Evolutionary conservation across 2,888 invertebrate species (phyloP).

Genomic region (Chloroclystis v-ata): DNA sequence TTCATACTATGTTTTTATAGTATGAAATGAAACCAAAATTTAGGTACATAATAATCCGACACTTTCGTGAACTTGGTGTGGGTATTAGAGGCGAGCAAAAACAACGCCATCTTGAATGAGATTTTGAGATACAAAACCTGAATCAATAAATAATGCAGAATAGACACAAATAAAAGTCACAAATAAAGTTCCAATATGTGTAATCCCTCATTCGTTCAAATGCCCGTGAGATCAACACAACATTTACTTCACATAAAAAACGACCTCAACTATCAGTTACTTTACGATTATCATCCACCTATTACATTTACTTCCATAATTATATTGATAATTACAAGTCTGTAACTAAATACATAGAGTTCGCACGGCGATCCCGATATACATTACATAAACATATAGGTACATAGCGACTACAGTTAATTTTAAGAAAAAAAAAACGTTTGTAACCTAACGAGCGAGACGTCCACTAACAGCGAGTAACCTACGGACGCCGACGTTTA

Average conservation of each 20-base stretch:
- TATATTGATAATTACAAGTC: slow-evolving; percentile 70
- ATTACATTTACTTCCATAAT: slow-evolving; percentile 53
- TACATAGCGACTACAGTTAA: slow-evolving; percentile 61
- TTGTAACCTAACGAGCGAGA: slow-evolving; percentile 22
- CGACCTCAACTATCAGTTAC: slow-evolving; percentile 56
- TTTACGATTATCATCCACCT: slow-evolving; percentile 64
- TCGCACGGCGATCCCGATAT: slow-evolving; percentile 72
- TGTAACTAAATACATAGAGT: slow-evolving; percentile 73
- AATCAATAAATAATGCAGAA: too few species aligned
- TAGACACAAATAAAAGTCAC: slow-evolving; percentile 30
- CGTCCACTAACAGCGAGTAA: slow-evolving; percentile 16
- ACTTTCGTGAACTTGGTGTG: too few species aligned
- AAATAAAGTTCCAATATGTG: slow-evolving; percentile 69
- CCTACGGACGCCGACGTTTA: slow-evolving; percentile 36
- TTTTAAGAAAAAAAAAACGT: slow-evolving; percentile 51
- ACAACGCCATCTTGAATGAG: too few species aligned
- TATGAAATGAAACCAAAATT: too few species aligned
- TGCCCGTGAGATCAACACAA: slow-evolving; percentile 71
- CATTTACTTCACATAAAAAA: slow-evolving; percentile 73
- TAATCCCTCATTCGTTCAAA: slow-evolving; percentile 58
- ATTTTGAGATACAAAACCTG: too few species aligned
- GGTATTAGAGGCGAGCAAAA: too few species aligned
- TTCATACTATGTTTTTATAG: too few species aligned
- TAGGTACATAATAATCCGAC: too few species aligned
- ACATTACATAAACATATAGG: slow-evolving; percentile 52